These are phyloP conservation scores for Dicyrtomina minuta DNA, from an alignment of 2,888 invertebrate species.

Conservation along the genomic window DNA sequence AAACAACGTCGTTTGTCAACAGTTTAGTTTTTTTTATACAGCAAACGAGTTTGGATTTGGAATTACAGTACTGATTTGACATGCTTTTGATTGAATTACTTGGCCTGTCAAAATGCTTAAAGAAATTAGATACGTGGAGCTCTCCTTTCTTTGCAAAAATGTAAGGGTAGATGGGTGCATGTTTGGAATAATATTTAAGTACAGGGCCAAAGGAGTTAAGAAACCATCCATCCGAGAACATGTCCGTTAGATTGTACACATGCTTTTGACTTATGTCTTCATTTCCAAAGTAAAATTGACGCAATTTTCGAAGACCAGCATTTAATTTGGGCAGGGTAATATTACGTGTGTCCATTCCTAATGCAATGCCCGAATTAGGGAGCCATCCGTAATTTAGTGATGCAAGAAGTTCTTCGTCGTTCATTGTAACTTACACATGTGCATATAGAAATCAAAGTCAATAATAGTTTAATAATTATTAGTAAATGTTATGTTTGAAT, in stretches of 20 bases:
- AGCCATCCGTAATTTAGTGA: conserved; percentile 7
- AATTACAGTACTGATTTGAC: too few relatives aligned
- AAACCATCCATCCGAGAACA: conserved; percentile 29
- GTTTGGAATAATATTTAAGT: conserved; percentile 3
- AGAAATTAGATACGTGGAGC: neutral
- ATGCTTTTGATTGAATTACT: neutral
- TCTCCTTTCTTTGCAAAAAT: conserved; percentile 25
- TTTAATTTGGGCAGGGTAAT: neutral
- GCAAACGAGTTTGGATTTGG: too few relatives aligned
- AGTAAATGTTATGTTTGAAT: too few relatives aligned
- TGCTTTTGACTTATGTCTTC: neutral
- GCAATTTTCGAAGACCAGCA: conserved; percentile 6
- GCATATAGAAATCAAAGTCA: neutral
- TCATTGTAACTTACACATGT: neutral
- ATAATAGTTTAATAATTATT: too few relatives aligned
- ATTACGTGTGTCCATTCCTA: conserved; percentile 21
- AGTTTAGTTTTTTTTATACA: too few relatives aligned
- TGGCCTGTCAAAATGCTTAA: neutral
- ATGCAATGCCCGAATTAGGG: neutral
- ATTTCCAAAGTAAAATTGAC: conserved; percentile 22
- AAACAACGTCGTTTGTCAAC: too few relatives aligned
- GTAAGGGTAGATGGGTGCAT: conserved; percentile 28
- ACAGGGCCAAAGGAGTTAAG: neutral
- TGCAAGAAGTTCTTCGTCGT: neutral
- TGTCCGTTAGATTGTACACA: conserved; percentile 1